Base-by-base conservation (phyloP, 2,888 invertebrate species). In the Dyspetes luteomarginatus region DNA sequence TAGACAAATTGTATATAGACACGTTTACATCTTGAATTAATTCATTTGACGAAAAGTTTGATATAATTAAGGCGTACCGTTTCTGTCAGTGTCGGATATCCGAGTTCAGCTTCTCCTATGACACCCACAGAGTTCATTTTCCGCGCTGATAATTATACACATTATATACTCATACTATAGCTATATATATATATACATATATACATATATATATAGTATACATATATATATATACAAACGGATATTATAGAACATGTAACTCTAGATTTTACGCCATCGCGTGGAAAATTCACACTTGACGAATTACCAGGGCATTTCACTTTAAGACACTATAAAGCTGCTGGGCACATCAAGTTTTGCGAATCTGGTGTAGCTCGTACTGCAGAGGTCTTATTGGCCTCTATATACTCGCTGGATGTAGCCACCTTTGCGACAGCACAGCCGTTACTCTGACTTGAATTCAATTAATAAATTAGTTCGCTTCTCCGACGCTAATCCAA, bases 401-500 rank as follows among this genome's bases (percentile, higher is more conserved):
- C 36, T 9, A 12, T 36, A 36, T 12, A n/a, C n/a, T n/a, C n/a
- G n/a, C n/a, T n/a, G n/a, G n/a, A n/a, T n/a, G n/a, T n/a, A 26
- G 15, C n/a, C 7, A 52, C 41, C 17, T 64, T 64, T 48, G 56
- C 24, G 28, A 30, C 65, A 45, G 58, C 22, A 12, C 24, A 12
- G n/a, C 45, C 52, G 41, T 12, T 67, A 41, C 60, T n/a, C 60
- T 22, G 58, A 60, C 60, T 48, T 17, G 58, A 19, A 71, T 75
- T 48, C 60, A 68, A 75, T 75, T 75, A 75, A 60, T 52, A 58
- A 75, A 75, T 75, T 68, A 75, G 68, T 52, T 52, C 52, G 60
- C 43, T 75, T 52, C 58, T 60, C 58, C 50, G 56, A 68, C 50
- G 67, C 52, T 52, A 41, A 50, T 52, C 50, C 60, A 26, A 26